Base-by-base conservation (phyloP, 2,113 vertebrate species). In the Pterocles burchelli region DNA sequence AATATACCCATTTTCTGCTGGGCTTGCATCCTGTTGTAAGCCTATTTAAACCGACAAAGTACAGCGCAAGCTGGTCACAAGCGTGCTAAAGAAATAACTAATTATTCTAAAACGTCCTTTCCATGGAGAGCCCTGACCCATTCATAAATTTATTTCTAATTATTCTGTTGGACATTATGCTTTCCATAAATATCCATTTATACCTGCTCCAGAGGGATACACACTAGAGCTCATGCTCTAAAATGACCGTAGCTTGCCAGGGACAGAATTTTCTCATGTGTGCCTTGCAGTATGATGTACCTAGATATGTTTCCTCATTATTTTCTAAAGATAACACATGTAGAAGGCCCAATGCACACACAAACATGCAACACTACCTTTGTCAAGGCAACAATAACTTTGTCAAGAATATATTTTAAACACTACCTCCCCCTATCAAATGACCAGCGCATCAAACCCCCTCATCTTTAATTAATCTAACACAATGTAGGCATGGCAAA, bases 301-400 rank as follows among this genome's bases (percentile, higher is more conserved):
- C 21, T 9, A 28, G 2, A 5, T 5, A 7, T 0, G 0, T 14
- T 45, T 71, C 48, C 46, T 82, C 36, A 7, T 3, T 1, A 20
- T n/a, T 71, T 66, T 26, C 52, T 70, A 4, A 49, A 67, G 33
- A 7, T 7, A 29, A 18, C 22, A 2, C 18, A 17, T 6, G n/a
- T 5, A 54, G 33, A 77, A n/a, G 17, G 21, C 36, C 57, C 34
- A 25, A 7, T 4, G 6, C 3, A 2, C 2, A 31, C 0, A 11
- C 33, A 54, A 55, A 76, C 12, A 31, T 2, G 2, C 28, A 83
- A 18, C 13, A 11, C 38, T 15, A 6, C 33, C 29, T 80, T 31
- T 48, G 36, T 34, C n/a, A 36, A 9, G 46, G 7, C n/a, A 75
- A 57, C 36, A 48, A 8, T 46, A 57, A 51, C 33, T 90, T 55